Base-by-base conservation (phyloP, 2,797 vertebrate species). In the Sebastes matsubarae region DNA sequence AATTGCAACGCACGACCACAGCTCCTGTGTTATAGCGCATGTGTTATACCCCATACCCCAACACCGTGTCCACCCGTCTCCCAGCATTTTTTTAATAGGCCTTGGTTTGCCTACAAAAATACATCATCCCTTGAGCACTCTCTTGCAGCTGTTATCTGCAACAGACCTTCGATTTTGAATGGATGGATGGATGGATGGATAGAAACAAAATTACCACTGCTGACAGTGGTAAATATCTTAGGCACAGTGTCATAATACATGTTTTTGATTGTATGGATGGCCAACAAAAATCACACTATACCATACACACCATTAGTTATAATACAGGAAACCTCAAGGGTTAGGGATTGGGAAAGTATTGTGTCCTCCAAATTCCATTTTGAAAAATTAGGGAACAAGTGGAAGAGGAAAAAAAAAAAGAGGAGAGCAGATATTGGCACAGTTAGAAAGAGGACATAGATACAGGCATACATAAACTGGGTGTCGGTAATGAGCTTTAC, bases 171-270 rank as follows among this genome's bases (percentile, higher is more conserved):
- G 6, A 10, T 32, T 10, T 12, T 34, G 5, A 55, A 16, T 24
- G 27, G 8, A 34, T 54, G 7, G 9, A 2, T 42, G 13, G 34
- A 50, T 42, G 18, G 16, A 50, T 50, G 22, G 30, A 50, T 14
- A 63, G 18, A 52, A 61, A 22, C 14, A 20, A 46, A 55, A 34
- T 16, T 2, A 69, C 65, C 42, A 32, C 63, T 38, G 54, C 42
- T 34, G 4, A 54, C 38, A 66, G 75, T 10, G 13, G 29, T 57
- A 25, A 60, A 36, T 20, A 29, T 50, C 50, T 69, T 36, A 85
- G 77, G 78, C 81, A 80, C 72, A 24, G 20, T 3, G 29, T 77
- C 36, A 70, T 32, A 70, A 69, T 29, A 74, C 55, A 66, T 65
- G 46, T n/a, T 75, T 69, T 42, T 68, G 13, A 71, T n/a, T 61